Evolutionary conservation across 1,140 invertebrate genomes (phyloP).

Genomic region (Hypsibius dujardini): DNA sequence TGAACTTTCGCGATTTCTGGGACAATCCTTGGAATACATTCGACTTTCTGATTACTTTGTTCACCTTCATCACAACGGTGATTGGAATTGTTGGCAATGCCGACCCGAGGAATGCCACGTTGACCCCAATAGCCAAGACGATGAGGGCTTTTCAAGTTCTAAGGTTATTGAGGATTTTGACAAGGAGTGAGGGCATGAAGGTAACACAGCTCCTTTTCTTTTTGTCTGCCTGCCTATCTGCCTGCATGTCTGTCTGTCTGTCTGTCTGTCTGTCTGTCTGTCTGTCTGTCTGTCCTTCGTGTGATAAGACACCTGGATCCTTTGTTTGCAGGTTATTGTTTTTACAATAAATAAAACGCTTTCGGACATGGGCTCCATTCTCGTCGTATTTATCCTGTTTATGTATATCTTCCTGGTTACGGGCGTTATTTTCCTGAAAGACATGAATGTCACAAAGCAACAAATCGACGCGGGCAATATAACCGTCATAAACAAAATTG

Average conservation of each 20-base stretch:
- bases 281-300: too few species aligned
- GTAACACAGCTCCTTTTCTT: too few species aligned
- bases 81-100: constrained; percentile 15
- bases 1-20: constrained; percentile 27
- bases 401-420: constrained; percentile 15
- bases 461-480: background rate
- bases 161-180: constrained; percentile 27
- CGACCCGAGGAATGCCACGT: background rate
- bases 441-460: too few species aligned
- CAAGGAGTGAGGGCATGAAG: constrained; percentile 23
- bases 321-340: background rate
- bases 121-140: constrained; percentile 23
- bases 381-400: constrained; percentile 8
- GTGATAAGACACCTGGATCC: too few species aligned
- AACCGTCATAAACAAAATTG: background rate
- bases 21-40: constrained; percentile 28
- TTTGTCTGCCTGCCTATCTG: too few species aligned
- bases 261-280: too few species aligned
- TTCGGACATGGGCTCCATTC: constrained; percentile 4
- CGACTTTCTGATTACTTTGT: constrained; percentile 26
- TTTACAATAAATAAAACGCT: background rate
- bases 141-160: constrained; percentile 27
- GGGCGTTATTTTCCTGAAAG: background rate
- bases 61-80: constrained; percentile 23
- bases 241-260: too few species aligned